Conservation (phyloP, 2,113 vertebrate species). For the Halichoeres trimaculatus region DNA sequence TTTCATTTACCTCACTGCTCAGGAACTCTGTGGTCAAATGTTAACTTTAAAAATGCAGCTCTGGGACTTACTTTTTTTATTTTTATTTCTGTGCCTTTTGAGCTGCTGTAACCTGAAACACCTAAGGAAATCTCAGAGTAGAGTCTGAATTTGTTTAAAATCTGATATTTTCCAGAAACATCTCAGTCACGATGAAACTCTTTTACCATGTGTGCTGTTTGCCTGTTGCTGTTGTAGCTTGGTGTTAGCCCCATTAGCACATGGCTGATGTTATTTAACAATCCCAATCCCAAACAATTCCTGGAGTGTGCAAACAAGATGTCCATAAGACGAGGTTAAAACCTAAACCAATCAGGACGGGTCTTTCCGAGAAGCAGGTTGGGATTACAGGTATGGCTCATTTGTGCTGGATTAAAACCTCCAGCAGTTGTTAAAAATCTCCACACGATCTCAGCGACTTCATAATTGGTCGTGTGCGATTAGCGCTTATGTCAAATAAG, state of each 20-base stretch:
- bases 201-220: background rate
- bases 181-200: background rate
- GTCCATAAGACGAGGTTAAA: constrained; percentile 10
- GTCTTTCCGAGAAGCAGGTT: constrained; percentile 14
- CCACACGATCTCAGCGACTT: constrained; percentile 48
- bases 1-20: constrained; percentile 2
- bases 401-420: constrained; percentile 50
- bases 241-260: constrained; percentile 38
- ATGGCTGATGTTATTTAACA: constrained; percentile 12
- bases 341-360: constrained; percentile 9
- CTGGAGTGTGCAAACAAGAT: constrained; percentile 17
- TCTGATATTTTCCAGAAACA: background rate
- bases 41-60: too few species aligned
- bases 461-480: constrained; percentile 58
- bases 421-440: constrained; percentile 37
- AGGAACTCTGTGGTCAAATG: background rate
- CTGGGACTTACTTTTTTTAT: constrained; percentile 3
- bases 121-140: constrained; percentile 30
- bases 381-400: constrained; percentile 11
- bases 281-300: constrained; percentile 22
- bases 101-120: constrained; percentile 36
- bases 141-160: constrained; percentile 4
- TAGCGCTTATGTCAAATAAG: constrained; percentile 54
- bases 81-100: constrained; percentile 26
- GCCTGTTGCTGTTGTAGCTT: constrained; percentile 15